Evolutionary conservation across 2,113 vertebrate species (phyloP).

Genomic region (Leiothrix lutea): DNA sequence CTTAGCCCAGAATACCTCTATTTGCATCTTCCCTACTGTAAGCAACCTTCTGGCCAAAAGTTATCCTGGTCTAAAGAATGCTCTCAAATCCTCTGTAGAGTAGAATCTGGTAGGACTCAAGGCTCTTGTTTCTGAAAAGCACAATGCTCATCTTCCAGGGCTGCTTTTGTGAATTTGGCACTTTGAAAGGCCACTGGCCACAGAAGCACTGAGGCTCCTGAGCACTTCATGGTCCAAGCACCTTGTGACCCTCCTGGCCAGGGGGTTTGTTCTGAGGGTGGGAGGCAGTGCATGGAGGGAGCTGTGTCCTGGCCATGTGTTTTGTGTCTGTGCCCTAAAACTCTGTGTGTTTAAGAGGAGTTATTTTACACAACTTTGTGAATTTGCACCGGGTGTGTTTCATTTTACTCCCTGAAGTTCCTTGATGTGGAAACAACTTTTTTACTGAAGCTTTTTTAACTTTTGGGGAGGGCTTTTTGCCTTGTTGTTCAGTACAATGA

Average conservation of each 20-base stretch:
- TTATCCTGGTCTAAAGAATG: background rate
- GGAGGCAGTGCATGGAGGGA: background rate
- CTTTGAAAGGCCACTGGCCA: background rate
- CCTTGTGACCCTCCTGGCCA: background rate
- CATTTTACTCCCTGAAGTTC: background rate
- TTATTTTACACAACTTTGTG: background rate
- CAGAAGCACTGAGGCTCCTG: background rate
- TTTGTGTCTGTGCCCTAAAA: background rate
- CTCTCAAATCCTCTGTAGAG: background rate
- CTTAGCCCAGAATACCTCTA: fast-evolving
- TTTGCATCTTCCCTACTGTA: background rate
- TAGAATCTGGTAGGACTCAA: background rate
- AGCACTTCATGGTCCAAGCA: fast-evolving
- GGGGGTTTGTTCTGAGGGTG: background rate
- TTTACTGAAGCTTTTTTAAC: background rate
- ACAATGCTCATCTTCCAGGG: background rate
- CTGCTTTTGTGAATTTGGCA: background rate
- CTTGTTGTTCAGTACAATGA: fast-evolving
- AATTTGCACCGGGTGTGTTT: background rate
- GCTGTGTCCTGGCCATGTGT: fast-evolving
- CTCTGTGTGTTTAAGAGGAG: background rate
- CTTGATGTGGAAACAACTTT: background rate
- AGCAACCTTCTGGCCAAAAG: background rate
- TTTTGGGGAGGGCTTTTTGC: background rate
- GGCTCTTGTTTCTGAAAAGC: background rate